Evolutionary conservation across 1,140 invertebrate species (phyloP).

Genomic region (Orius insidiosus): DNA sequence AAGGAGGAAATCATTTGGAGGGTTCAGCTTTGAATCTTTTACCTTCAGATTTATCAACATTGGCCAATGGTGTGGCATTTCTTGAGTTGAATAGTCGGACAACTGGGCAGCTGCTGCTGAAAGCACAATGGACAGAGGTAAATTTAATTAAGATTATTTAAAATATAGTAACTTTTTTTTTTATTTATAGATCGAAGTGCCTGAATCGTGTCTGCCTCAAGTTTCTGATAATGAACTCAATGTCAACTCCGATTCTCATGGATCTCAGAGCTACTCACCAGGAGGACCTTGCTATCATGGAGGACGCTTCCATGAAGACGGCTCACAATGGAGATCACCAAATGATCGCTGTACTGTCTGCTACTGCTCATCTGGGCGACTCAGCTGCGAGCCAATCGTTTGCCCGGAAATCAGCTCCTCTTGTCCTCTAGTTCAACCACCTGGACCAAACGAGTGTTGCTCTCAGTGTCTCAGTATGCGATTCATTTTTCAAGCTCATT

Average conservation of each 20-base stretch:
- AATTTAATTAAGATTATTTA: too few species aligned
- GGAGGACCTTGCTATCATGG: slow-evolving; percentile 41
- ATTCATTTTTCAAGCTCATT: not conserved
- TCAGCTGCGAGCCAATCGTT: slow-evolving; percentile 61
- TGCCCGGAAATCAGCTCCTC: slow-evolving; percentile 43
- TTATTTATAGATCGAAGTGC: slow-evolving; percentile 40
- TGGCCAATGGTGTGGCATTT: slow-evolving; percentile 39
- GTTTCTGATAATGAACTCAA: slow-evolving; percentile 39
- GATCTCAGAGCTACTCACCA: slow-evolving; percentile 22
- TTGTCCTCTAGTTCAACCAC: slow-evolving; percentile 34
- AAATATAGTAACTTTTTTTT: too few species aligned
- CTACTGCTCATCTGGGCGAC: slow-evolving; percentile 52
- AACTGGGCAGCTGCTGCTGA: slow-evolving; percentile 28
- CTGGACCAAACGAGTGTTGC: slow-evolving; percentile 56
- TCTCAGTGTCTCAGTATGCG: slow-evolving; percentile 51
- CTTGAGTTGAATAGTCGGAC: slow-evolving; percentile 35
- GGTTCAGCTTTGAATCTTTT: slow-evolving; percentile 39
- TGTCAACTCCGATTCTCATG: too few species aligned
- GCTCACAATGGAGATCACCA: slow-evolving; percentile 63
- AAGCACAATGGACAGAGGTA: slow-evolving; percentile 33
- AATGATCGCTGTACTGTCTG: slow-evolving; percentile 70
- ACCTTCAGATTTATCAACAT: slow-evolving; percentile 35
- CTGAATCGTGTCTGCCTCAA: slow-evolving; percentile 45
- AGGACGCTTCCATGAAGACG: slow-evolving; percentile 57
- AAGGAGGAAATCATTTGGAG: slow-evolving; percentile 40